Percentiles rank a stretch among this genome's conserved stretches.
These are phyloP conservation scores for human (Homo sapiens) DNA, from an alignment of 2,113 vertebrate genomes.

Conservation along the genomic window DNA sequence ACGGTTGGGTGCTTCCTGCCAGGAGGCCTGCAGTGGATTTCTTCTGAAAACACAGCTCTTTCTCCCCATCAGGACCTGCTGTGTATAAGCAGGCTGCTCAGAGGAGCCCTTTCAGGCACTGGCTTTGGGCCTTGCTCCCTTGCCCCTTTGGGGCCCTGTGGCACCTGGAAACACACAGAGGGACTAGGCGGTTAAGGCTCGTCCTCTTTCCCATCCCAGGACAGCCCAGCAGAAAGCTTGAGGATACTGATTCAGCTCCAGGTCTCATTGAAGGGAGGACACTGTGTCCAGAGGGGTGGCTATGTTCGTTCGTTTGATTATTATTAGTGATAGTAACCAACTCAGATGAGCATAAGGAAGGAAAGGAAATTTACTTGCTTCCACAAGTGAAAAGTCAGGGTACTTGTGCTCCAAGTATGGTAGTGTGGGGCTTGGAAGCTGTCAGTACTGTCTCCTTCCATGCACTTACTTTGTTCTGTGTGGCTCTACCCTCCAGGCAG, in stretches of 20 bases:
- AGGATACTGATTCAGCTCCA: not conserved
- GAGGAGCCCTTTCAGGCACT: not conserved
- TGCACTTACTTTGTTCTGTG: not conserved
- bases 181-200: not conserved
- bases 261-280: not conserved
- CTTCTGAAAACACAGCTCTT: not conserved
- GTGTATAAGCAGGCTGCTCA: not conserved
- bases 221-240: not conserved
- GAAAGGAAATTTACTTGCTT: not conserved
- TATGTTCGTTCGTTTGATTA: not conserved
- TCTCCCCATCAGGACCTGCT: not conserved
- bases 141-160: not conserved
- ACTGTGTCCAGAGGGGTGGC: not conserved
- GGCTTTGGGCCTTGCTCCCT: not conserved
- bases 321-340: not conserved
- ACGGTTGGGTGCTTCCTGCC: not conserved
- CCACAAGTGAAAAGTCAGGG: not conserved
- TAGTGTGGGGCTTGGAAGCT: not conserved
- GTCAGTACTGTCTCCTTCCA: not conserved
- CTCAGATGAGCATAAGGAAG: too few relatives aligned
- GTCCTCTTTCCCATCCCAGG: not conserved
- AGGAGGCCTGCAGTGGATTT: not conserved
- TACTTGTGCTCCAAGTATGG: not conserved
- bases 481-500: not conserved
- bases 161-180: not conserved